Evolutionary conservation across 2,797 vertebrate species (phyloP).

Genomic region (Hyperoplus lanceolatus): DNA sequence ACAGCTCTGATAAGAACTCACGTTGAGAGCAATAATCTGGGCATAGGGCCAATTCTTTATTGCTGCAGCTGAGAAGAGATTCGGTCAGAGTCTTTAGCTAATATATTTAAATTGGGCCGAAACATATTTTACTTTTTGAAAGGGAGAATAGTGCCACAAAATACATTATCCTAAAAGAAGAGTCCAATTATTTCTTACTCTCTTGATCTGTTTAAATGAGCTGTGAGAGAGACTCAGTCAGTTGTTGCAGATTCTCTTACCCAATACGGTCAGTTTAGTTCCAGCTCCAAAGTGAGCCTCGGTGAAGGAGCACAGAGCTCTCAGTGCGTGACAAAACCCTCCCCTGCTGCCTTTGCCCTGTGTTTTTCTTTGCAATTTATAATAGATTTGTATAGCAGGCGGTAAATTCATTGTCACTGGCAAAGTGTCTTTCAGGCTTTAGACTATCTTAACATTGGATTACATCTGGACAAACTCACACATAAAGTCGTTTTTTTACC

Average conservation of each 20-base stretch:
- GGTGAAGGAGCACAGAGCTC: neutral
- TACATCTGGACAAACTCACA: neutral
- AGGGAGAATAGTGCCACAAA: neutral
- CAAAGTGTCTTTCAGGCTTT: conserved; percentile 23
- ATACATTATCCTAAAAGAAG: neutral
- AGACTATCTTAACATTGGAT: neutral
- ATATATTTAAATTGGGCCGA: neutral
- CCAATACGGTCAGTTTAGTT: conserved; percentile 80
- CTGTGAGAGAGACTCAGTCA: neutral
- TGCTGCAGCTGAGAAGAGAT: neutral
- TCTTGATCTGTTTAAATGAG: fast-evolving
- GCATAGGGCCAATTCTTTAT: conserved; percentile 36
- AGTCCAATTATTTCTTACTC: neutral
- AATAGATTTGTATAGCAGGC: neutral
- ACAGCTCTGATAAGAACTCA: conserved; percentile 56
- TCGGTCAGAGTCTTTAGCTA: neutral
- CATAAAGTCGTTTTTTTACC: conserved; percentile 63
- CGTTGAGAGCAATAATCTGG: conserved; percentile 36
- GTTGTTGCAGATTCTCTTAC: conserved; percentile 5
- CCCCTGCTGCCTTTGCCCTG: neutral
- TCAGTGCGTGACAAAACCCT: conserved; percentile 28
- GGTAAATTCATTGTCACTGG: neutral
- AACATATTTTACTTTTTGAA: neutral
- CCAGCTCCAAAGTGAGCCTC: conserved; percentile 76
- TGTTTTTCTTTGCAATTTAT: neutral